Base-by-base conservation (phyloP, 2,113 vertebrate species). In the Chamaea fasciata region DNA sequence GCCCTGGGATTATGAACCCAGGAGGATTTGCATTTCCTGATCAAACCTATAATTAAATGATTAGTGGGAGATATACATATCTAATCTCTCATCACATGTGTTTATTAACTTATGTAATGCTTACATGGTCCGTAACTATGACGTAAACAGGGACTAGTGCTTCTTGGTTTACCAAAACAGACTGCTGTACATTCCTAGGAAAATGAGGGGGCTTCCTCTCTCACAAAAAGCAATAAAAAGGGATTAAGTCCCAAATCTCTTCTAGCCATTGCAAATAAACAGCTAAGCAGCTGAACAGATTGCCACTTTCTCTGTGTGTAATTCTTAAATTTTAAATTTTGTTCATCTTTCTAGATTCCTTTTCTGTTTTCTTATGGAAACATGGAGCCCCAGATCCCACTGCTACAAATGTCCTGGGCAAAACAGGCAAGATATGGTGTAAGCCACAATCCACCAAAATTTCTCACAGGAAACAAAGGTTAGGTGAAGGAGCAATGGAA, bases 241-340 rank as follows among this genome's bases (percentile, higher is more conserved):
- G 64, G 56, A 84, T 69, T 31, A 82, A 79, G 39, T 41, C 15
- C 30, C 31, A 59, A 56, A 55, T 23, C 28, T 82, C 57, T 81
- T 71, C 68, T 39, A 69, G 30, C 21, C 47, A 81, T 68, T 91
- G 50, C 47, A 53, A 97, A 97, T 92, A 95, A 97, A 23, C 55
- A 93, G 53, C 49, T 55, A 52, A 64, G n/a, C 71, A 94, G 56
- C 65, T 80, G 55, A 75, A 62, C 18, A 83, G 30, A 50, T 31
- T 69, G 16, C 4, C 8, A 19, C 19, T 76, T 80, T 55, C 80
- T 60, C 39, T 28, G 37, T 27, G 57, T 42, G 16, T 46, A 41
- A 79, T 83, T 93, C 37, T 57, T 76, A 62, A 23, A 20, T 68
- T 70, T 50, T 30, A 71, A 60, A 73, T 67, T 64, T 67, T 39